Conservation (phyloP, 1,140 invertebrate genomes). For the Drosophila truncata region DNA sequence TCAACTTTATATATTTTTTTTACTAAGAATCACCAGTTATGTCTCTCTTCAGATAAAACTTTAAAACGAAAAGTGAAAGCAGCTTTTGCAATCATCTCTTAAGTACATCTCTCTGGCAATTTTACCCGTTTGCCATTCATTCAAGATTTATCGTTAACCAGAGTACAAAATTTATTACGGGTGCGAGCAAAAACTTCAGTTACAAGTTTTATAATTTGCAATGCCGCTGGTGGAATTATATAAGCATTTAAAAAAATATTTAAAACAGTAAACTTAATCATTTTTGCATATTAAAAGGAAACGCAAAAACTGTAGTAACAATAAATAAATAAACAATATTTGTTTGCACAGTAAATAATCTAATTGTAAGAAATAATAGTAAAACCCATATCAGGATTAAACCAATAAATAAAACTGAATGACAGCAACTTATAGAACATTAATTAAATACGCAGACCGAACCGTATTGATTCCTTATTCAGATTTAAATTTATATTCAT, state of each 20-base stretch:
- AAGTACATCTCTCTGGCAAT: slow-evolving; percentile 26
- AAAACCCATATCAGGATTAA: neutral
- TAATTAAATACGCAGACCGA: neutral
- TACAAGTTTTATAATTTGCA: slow-evolving; percentile 28
- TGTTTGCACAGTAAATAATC: neutral
- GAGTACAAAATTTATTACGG: slow-evolving; percentile 36
- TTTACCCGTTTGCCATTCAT: slow-evolving; percentile 39
- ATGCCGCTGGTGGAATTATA: slow-evolving; percentile 11
- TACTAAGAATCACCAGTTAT: neutral
- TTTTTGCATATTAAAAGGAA: neutral
- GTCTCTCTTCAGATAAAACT: neutral
- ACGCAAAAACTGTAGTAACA: too few relatives aligned
- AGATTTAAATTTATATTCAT: neutral
- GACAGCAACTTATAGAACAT: neutral
- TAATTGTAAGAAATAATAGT: neutral
- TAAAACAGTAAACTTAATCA: neutral
- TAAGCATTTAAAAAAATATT: slow-evolving; percentile 12
- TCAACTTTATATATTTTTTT: neutral
- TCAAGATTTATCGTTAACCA: slow-evolving; percentile 28
- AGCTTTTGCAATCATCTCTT: slow-evolving; percentile 14
- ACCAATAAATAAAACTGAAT: neutral
- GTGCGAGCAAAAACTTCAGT: slow-evolving; percentile 25
- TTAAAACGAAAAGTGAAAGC: slow-evolving; percentile 37
- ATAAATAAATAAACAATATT: neutral
- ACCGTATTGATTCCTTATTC: neutral